Percentiles rank a stretch among this genome's conserved stretches.
Evolutionary conservation across 2,888 invertebrate genomes (phyloP).

Genomic region (Sympetrum striolatum): DNA sequence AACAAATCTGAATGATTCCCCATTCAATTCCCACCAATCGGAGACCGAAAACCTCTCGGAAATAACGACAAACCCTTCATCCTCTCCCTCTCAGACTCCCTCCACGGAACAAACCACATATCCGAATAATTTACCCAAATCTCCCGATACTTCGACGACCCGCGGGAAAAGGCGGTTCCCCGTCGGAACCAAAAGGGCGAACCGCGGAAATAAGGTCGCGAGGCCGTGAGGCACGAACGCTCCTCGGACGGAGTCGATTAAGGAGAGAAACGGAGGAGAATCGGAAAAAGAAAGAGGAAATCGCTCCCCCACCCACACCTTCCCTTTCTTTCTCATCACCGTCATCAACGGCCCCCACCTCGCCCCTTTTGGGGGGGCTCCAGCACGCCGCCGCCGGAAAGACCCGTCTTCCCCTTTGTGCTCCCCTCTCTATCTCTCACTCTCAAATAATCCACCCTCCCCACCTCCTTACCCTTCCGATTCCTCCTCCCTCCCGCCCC

Average conservation of each 20-base stretch:
- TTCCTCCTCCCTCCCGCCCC: background rate
- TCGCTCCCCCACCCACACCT: background rate
- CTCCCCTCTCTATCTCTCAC: background rate
- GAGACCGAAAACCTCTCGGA: background rate
- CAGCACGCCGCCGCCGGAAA: background rate
- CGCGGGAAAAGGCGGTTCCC: background rate
- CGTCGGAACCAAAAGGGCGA: background rate
- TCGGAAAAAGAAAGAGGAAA: background rate
- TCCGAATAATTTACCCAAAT: background rate
- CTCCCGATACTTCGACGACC: background rate
- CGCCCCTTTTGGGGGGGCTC: background rate
- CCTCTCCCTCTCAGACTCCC: background rate
- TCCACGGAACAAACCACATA: background rate
- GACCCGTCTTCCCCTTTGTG: background rate
- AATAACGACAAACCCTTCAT: background rate
- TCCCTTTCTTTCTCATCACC: constrained; percentile 37
- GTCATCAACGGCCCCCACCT: constrained; percentile 1
- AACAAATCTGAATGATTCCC: background rate
- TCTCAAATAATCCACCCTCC: background rate
- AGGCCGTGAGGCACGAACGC: background rate
- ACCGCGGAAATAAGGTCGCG: background rate
- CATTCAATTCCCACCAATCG: background rate
- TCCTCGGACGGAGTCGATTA: background rate
- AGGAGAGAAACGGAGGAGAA: background rate
- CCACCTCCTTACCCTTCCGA: background rate